Evolutionary conservation across 2,888 invertebrate genomes (phyloP).

Genomic region (Ryuthela nishihirai): DNA sequence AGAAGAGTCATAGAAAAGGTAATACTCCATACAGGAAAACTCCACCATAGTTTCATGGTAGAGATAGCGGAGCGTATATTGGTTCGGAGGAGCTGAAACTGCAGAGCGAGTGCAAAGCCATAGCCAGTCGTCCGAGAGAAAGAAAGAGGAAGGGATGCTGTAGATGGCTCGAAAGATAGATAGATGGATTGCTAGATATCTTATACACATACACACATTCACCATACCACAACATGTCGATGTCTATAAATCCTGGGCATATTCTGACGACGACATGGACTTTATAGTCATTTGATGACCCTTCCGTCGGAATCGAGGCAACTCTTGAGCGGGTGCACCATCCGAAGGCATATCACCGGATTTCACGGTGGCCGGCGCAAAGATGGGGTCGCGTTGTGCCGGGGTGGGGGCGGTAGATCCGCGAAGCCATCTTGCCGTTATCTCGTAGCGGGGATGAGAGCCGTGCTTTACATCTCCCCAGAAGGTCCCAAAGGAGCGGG

Average conservation of each 20-base stretch:
- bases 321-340: background rate
- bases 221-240: no score
- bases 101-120: no score
- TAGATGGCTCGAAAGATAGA: no score
- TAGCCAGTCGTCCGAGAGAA: no score
- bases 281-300: conserved; percentile 2
- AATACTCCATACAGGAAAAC: no score
- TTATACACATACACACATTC: no score
- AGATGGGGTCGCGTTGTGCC: conserved; percentile 4
- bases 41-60: no score
- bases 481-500: conserved; percentile 22
- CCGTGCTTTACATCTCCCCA: conserved; percentile 34
- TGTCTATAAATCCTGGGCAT: background rate
- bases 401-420: conserved; percentile 13
- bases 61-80: no score
- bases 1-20: no score
- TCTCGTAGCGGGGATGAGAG: conserved; percentile 35
- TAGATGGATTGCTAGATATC: no score
- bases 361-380: background rate
- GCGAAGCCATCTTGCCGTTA: conserved; percentile 32
- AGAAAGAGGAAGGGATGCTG: no score
- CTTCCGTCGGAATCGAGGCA: background rate
- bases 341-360: background rate
- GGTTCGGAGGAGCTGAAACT: no score
- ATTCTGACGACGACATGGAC: background rate